Percentiles rank a stretch among this genome's conserved stretches.
These are phyloP conservation scores for Mesorhabditis sp. DNA, from an alignment of 2,888 invertebrate genomes.

Conservation along the genomic window DNA sequence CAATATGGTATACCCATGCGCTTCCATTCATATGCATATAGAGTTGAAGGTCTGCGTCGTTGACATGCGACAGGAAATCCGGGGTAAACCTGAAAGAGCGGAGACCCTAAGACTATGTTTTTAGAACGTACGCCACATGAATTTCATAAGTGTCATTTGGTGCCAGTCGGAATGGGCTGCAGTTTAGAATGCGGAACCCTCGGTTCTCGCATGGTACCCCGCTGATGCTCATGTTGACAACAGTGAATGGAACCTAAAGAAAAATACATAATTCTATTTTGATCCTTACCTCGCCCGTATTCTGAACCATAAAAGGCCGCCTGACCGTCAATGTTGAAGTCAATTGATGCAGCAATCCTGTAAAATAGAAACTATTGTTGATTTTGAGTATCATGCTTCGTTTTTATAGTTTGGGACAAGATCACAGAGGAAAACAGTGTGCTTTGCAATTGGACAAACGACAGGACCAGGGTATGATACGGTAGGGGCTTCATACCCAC, in stretches of 20 bases:
- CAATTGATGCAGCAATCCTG: constrained; percentile 57
- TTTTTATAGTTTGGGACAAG: too few relatives aligned
- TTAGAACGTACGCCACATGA: constrained; percentile 70
- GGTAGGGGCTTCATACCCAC: not conserved
- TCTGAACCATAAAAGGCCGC: constrained; percentile 78
- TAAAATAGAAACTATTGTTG: constrained; percentile 8
- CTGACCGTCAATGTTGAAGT: constrained; percentile 73
- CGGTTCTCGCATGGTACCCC: constrained; percentile 60
- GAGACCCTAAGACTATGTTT: not conserved
- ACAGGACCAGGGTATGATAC: constrained; percentile 4
- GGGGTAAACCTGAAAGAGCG: constrained; percentile 70
- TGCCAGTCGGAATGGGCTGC: constrained; percentile 70
- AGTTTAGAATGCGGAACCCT: constrained; percentile 76
- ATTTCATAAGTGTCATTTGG: constrained; percentile 75
- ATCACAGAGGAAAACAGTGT: too few relatives aligned
- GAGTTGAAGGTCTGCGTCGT: constrained; percentile 65
- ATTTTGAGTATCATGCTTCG: not conserved
- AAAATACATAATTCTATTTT: constrained; percentile 70
- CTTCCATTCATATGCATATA: constrained; percentile 58
- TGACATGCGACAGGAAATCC: constrained; percentile 77
- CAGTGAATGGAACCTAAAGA: constrained; percentile 69
- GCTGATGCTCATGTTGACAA: constrained; percentile 62
- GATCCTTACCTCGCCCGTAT: constrained; percentile 72
- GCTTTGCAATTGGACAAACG: not conserved
- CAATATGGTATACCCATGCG: constrained; percentile 67